phyloP scores from a whole-genome alignment of 2,797 vertebrate genomes.

The Margarornis squamiger region DNA sequence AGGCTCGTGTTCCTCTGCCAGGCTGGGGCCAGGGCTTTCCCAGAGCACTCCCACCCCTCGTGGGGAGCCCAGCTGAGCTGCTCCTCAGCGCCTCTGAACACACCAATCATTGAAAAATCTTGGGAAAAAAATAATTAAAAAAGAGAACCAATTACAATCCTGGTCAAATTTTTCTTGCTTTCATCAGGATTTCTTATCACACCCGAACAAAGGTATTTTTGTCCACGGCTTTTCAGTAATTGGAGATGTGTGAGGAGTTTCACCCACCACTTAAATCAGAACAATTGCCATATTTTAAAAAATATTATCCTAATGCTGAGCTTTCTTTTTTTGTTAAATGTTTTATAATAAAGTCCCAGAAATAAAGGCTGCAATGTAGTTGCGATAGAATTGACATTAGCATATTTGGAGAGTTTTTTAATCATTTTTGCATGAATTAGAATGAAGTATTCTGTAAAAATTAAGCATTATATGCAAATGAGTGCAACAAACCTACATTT shows the following conservation, averaged over 20 bases:
- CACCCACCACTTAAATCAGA: slow-evolving; percentile 35
- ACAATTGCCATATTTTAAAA: slow-evolving; percentile 67
- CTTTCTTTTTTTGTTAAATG: slow-evolving; percentile 53
- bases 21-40: background rate
- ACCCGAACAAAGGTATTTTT: background rate
- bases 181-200: background rate
- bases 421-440: slow-evolving; percentile 75
- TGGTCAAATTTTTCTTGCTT: background rate
- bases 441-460: slow-evolving; percentile 75
- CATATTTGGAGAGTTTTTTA: slow-evolving; percentile 74
- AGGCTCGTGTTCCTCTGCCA: background rate
- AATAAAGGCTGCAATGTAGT: slow-evolving; percentile 63
- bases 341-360: slow-evolving; percentile 68
- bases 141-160: background rate
- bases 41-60: background rate
- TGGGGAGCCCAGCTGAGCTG: background rate
- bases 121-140: fast-evolving
- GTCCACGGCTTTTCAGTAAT: slow-evolving; percentile 16
- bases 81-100: background rate
- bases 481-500: slow-evolving; percentile 66
- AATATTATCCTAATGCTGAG: slow-evolving; percentile 66
- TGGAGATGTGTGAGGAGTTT: slow-evolving; percentile 24
- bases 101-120: background rate
- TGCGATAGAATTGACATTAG: slow-evolving; percentile 69
- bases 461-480: slow-evolving; percentile 79